phyloP scores from a whole-genome alignment of 1,140 invertebrate genomes.

The Bombus consobrinus region DNA sequence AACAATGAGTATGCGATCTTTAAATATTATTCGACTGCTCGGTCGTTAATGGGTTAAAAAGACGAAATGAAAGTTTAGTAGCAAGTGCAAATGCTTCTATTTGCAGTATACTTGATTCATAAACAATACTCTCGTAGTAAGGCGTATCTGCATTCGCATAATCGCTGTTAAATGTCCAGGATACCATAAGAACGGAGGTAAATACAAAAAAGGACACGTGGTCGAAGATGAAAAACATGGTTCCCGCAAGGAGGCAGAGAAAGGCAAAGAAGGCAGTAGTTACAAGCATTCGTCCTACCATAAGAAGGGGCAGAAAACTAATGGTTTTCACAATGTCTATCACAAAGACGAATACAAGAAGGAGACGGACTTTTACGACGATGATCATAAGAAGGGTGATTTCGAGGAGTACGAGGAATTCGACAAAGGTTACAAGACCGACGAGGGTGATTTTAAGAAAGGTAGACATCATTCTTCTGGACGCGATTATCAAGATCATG shows the following conservation, averaged over 20 bases:
- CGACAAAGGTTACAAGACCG: constrained; percentile 81
- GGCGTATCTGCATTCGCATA: too few species aligned
- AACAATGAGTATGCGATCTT: background rate
- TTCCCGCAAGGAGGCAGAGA: constrained; percentile 87
- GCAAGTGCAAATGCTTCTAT: background rate
- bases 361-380: constrained; percentile 89
- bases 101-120: too few species aligned
- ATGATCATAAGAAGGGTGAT: constrained; percentile 86
- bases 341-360: constrained; percentile 90
- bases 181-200: constrained; percentile 86
- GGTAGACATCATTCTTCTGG: constrained; percentile 82
- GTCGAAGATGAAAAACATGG: constrained; percentile 86
- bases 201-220: constrained; percentile 86
- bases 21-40: background rate
- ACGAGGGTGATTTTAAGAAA: constrained; percentile 81
- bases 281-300: constrained; percentile 85
- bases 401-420: constrained; percentile 83
- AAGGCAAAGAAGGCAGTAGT: constrained; percentile 86
- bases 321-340: constrained; percentile 88
- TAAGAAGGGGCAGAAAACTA: constrained; percentile 88
- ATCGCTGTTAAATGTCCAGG: constrained; percentile 74
- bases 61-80: background rate
- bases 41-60: background rate
- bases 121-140: background rate
- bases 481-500: constrained; percentile 78